Evolutionary conservation across 1,140 invertebrate species (phyloP).

Genomic region (Neodiprion fabricii): DNA sequence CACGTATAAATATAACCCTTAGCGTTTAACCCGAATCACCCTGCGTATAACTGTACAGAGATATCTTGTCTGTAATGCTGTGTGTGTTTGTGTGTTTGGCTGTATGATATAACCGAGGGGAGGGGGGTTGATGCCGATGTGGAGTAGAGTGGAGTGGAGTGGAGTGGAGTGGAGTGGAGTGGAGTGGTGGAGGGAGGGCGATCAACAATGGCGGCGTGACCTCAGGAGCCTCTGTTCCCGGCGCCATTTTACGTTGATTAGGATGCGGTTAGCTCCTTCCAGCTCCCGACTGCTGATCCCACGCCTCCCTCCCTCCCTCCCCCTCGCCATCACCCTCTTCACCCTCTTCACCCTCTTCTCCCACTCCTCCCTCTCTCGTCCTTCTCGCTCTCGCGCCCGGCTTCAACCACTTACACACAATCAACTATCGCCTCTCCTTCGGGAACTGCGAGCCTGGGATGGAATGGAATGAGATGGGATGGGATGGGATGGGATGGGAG

Average conservation of each 20-base stretch:
- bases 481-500: too few relatives aligned
- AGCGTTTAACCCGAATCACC: too few relatives aligned
- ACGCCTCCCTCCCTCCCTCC: conserved; percentile 10
- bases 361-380: conserved; percentile 16
- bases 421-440: conserved; percentile 25
- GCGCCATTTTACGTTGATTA: conserved; percentile 60
- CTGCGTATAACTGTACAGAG: too few relatives aligned
- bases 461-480: too few relatives aligned
- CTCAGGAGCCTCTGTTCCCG: conserved; percentile 43
- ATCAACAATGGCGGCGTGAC: conserved; percentile 43
- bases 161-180: too few relatives aligned
- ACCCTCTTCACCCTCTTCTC: background rate
- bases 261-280: conserved; percentile 56
- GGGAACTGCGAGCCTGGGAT: background rate
- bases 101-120: too few relatives aligned
- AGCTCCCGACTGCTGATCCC: conserved; percentile 29
- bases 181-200: conserved; percentile 19
- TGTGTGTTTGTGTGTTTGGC: too few relatives aligned
- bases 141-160: too few relatives aligned
- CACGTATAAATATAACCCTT: too few relatives aligned
- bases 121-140: too few relatives aligned
- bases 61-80: too few relatives aligned
- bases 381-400: conserved; percentile 15
- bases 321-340: conserved; percentile 7
- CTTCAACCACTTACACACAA: conserved; percentile 35